These are phyloP conservation scores for Phoeniculus purpureus DNA, from an alignment of 2,797 vertebrate species.

Conservation along the genomic window DNA sequence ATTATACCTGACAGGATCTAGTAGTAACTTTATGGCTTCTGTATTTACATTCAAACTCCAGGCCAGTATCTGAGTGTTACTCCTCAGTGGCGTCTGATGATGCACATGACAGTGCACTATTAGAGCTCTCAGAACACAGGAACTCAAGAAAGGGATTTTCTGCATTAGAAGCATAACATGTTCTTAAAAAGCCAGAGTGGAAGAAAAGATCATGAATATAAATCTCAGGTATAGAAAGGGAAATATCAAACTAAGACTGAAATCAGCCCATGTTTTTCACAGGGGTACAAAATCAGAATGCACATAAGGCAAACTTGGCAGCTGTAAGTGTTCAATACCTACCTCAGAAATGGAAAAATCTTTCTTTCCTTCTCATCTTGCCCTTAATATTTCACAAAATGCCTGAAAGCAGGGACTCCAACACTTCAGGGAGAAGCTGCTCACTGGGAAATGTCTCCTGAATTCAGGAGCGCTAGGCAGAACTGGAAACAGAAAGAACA, in stretches of 20 bases:
- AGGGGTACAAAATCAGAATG: background rate
- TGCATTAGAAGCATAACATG: fast-evolving
- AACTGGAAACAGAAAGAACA: background rate
- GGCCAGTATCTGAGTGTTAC: background rate
- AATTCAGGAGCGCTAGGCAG: background rate
- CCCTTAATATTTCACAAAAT: background rate
- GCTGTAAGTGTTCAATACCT: background rate
- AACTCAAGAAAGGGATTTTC: background rate
- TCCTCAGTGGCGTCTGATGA: background rate
- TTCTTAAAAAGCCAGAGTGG: background rate
- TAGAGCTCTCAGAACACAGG: background rate
- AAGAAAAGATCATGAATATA: background rate
- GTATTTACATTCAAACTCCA: background rate
- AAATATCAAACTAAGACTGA: background rate
- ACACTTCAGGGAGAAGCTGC: background rate
- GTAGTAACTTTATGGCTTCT: background rate
- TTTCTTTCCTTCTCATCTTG: background rate
- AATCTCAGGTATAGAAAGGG: background rate
- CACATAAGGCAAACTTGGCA: background rate
- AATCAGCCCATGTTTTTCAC: background rate
- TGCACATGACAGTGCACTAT: background rate
- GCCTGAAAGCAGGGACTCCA: background rate
- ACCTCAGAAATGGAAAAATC: background rate
- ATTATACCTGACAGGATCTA: background rate
- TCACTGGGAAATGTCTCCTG: background rate